Base-by-base conservation (phyloP, 2,797 vertebrate genomes). In the Urocyon cinereoargenteus region DNA sequence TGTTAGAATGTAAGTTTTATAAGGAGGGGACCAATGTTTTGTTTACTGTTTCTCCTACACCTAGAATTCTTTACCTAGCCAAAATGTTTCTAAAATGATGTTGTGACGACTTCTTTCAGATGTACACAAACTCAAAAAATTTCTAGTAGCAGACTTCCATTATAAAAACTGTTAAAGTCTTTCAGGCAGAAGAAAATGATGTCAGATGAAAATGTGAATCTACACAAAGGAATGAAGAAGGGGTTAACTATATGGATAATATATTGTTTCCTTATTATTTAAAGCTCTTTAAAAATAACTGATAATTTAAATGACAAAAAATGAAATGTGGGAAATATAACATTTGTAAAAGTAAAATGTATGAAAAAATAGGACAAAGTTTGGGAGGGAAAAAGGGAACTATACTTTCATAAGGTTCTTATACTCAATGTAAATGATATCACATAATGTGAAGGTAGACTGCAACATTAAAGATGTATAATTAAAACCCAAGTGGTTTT, bases 1-100 rank as follows among this genome's bases (percentile, higher is more conserved):
- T 93, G 12, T 66, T 90, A 96, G 72, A 86, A 55, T 62, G 11
- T 70, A 83, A 59, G 49, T 85, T 72, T 90, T 86, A 79, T 72
- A 81, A 90, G 45, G 22, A 34, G 36, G 78, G 64, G 55, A 45
- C 68, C 24, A 57, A 36, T 81, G 55, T 81, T 11, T 86, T 73
- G 45, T 96, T 85, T 85, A 79, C 21, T 79, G 4, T 70, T 72
- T 72, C 26, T 49, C 45, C 34, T 90, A 34, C 22, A 86, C 16
- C 22, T 90, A 78, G 72, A 90, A 85, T 93, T 85, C 53, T 93
- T 85, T 85, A 84, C 55, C 34, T 78, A 57, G 19, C 64, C 66
- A 73, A 66, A 81, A 55, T 81, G 19, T 79, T 81, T 90, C 51
- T 59, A 59, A 86, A 96, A 81, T 12, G 53, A 85, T 55, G 55